Conservation (phyloP, 1,140 invertebrate species). For the Calliphora vicina region DNA sequence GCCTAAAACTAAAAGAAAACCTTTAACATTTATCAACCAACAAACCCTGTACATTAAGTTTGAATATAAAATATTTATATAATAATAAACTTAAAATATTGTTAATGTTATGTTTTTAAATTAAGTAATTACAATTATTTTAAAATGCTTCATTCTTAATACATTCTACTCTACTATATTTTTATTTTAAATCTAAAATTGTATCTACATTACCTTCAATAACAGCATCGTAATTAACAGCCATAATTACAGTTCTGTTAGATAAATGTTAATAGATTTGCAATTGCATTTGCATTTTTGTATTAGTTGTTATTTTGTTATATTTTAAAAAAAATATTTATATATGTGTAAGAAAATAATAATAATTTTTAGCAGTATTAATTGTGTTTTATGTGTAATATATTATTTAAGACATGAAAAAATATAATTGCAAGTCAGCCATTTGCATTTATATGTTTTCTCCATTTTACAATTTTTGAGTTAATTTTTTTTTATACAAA, state of each 20-base stretch:
- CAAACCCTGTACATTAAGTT: slow-evolving; percentile 1
- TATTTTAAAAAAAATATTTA: too few relatives aligned
- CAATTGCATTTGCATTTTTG: too few relatives aligned
- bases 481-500: neutral
- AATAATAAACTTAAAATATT: neutral
- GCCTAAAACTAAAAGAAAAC: too few relatives aligned
- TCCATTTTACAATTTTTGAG: neutral
- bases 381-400: neutral
- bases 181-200: neutral
- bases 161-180: neutral
- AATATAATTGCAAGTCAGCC: neutral
- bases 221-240: neutral
- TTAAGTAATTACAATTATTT: too few relatives aligned
- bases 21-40: too few relatives aligned
- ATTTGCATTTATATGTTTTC: neutral
- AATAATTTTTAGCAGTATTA: neutral
- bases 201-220: neutral
- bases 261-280: neutral
- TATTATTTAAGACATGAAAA: neutral
- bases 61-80: neutral
- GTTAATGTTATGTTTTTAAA: too few relatives aligned
- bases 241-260: neutral
- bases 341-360: too few relatives aligned
- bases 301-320: too few relatives aligned
- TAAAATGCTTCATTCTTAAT: neutral